A percentile compares a stretch with the other conserved stretches of the same genome.
Evolutionary conservation across 2,797 vertebrate species (phyloP).

Genomic region (Allobates femoralis): DNA sequence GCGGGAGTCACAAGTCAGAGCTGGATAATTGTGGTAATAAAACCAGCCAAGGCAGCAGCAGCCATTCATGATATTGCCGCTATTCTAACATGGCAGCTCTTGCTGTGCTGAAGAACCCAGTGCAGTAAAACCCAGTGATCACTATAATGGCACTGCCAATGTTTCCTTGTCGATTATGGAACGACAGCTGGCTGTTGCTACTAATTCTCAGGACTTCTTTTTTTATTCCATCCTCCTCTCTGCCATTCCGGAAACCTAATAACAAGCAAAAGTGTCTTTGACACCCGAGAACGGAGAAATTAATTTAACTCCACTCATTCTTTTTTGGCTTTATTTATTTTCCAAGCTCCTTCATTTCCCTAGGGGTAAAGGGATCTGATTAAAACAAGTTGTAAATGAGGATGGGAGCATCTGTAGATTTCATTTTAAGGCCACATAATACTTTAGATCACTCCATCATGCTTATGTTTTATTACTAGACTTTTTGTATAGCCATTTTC

Average conservation of each 20-base stretch:
- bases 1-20: constrained; percentile 53
- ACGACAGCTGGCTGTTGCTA: constrained; percentile 58
- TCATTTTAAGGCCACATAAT: constrained; percentile 55
- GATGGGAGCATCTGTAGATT: constrained; percentile 42
- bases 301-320: constrained; percentile 53
- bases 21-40: constrained; percentile 59
- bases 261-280: constrained; percentile 58
- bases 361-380: constrained; percentile 55
- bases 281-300: constrained; percentile 59
- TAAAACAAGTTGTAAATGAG: constrained; percentile 63
- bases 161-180: constrained; percentile 47
- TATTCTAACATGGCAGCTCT: constrained; percentile 52
- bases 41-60: constrained; percentile 50
- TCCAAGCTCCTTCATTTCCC: constrained; percentile 37
- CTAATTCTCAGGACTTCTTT: constrained; percentile 45
- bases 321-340: constrained; percentile 56
- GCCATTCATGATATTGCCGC: constrained; percentile 46
- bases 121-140: constrained; percentile 47
- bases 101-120: constrained; percentile 50
- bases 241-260: constrained; percentile 60
- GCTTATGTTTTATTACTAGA: constrained; percentile 41
- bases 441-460: constrained; percentile 41
- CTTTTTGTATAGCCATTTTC: constrained; percentile 44
- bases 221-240: constrained; percentile 25
- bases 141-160: constrained; percentile 49